These are phyloP conservation scores for Antheraea yamamai DNA, from an alignment of 2,888 invertebrate genomes.

Conservation along the genomic window DNA sequence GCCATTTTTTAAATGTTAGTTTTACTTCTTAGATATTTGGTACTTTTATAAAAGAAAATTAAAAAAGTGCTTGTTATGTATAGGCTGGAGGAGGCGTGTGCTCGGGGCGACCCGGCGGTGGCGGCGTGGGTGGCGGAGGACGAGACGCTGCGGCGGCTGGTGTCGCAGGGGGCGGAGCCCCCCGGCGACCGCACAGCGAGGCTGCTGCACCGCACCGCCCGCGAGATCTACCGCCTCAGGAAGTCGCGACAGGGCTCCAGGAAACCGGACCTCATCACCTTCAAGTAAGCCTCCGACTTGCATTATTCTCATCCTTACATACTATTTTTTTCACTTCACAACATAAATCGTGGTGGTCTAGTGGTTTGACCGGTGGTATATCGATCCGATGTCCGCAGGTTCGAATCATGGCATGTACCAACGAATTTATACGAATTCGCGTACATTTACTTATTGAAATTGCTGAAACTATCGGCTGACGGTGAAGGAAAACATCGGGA, in stretches of 20 bases:
- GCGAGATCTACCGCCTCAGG: slow-evolving; percentile 94
- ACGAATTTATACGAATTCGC: no score
- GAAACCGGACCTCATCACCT: slow-evolving; percentile 95
- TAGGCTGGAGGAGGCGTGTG: slow-evolving; percentile 91
- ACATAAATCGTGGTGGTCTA: no score
- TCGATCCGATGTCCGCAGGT: no score
- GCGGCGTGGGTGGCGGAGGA: slow-evolving; percentile 94
- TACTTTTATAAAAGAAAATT: background rate
- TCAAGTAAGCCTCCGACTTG: slow-evolving; percentile 42
- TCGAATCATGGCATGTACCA: no score
- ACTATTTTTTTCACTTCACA: no score
- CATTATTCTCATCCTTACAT: background rate
- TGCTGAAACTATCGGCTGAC: no score
- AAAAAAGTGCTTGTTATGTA: slow-evolving; percentile 20
- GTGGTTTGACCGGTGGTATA: no score
- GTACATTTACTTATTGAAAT: no score
- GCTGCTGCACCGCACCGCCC: slow-evolving; percentile 92
- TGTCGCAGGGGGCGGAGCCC: slow-evolving; percentile 66
- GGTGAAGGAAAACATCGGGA: no score
- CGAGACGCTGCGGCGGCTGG: slow-evolving; percentile 90
- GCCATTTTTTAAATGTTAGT: no score
- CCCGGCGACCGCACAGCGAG: slow-evolving; percentile 89
- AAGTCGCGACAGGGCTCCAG: slow-evolving; percentile 93
- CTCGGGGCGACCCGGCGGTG: slow-evolving; percentile 90
- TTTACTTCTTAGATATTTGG: background rate